Conservation (phyloP, 2,888 invertebrate species). For the Caenorhabditis japonica region DNA sequence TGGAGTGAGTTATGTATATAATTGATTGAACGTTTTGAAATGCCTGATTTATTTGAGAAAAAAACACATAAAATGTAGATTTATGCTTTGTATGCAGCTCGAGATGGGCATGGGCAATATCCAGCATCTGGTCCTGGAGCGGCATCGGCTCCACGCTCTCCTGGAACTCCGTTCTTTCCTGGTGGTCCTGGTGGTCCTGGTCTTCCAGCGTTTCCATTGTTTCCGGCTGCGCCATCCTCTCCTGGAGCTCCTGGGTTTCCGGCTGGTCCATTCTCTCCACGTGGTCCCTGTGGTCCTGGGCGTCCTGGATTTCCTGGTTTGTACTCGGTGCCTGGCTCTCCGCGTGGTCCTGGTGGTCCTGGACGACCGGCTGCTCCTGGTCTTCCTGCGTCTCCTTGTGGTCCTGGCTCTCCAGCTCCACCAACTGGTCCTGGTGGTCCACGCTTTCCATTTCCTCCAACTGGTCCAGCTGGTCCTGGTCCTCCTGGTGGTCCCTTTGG, state of each 20-base stretch:
- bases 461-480: constrained; percentile 58
- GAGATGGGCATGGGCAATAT: constrained; percentile 61
- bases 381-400: constrained; percentile 55
- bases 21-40: too few relatives aligned
- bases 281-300: constrained; percentile 63
- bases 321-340: constrained; percentile 63
- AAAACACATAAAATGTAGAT: too few relatives aligned
- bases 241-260: constrained; percentile 61
- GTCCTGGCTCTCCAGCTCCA: constrained; percentile 55
- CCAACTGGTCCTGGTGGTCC: constrained; percentile 61
- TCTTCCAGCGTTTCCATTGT: constrained; percentile 59
- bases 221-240: constrained; percentile 62
- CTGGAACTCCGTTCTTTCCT: constrained; percentile 62
- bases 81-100: constrained; percentile 47
- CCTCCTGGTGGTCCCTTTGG: constrained; percentile 57
- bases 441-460: constrained; percentile 56
- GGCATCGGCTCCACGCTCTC: constrained; percentile 55
- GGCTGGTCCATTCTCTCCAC: constrained; percentile 63
- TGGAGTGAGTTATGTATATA: too few relatives aligned
- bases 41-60: too few relatives aligned
- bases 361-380: constrained; percentile 59
- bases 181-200: constrained; percentile 62
- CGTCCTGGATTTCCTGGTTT: constrained; percentile 61
- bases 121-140: constrained; percentile 61
- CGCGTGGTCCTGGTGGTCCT: constrained; percentile 62